Base-by-base conservation (phyloP, 1,140 invertebrate genomes). In the Latrodectus geometricus region DNA sequence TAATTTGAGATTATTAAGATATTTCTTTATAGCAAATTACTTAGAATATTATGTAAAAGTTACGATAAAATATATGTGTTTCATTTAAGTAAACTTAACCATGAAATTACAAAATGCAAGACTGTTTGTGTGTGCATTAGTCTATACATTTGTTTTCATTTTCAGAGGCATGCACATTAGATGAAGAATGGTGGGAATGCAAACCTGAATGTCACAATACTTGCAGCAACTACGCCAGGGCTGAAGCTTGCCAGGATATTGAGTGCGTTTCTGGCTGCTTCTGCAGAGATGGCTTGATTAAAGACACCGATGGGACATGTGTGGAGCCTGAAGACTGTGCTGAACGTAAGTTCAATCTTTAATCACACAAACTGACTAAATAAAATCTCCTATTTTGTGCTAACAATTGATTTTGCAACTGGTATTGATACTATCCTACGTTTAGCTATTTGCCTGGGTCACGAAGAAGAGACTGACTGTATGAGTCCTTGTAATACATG, bases 151-250 rank as follows among this genome's bases (percentile, higher is more conserved):
- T 69, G 9, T 69, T 69, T 69, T 4, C 8, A 4, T 65, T 20
- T 74, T n/a, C 54, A 83, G 80, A 48, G 52, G 23, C 80, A 0
- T 83, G 80, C 12, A 54, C 54, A 11, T 8, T 74, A 9, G 80
- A 83, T n/a, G 80, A 83, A 54, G 80, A 83, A 21, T 83, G 72
- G 69, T 83, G 54, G 23, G 80, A 74, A 8, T 83, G 80, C 50
- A 83, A 61, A 15, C 80, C 80, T 11, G 52, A 61, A n/a, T 61
- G 52, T 15, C 69, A 74, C 54, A 83, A 83, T 54, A 83, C 80
- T 8, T 83, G 80, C 9, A 15, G 21, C 52, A 83, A 83, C 54
- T 61, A 72, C 15, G 80, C 80, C 9, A 56, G 80, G 49, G 69
- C 72, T 0, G 54, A 61, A 20, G 72, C 80, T 7, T 61, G 54